Evolutionary conservation across 2,797 vertebrate genomes (phyloP).

Genomic region (Rhynchotus rufescens): DNA sequence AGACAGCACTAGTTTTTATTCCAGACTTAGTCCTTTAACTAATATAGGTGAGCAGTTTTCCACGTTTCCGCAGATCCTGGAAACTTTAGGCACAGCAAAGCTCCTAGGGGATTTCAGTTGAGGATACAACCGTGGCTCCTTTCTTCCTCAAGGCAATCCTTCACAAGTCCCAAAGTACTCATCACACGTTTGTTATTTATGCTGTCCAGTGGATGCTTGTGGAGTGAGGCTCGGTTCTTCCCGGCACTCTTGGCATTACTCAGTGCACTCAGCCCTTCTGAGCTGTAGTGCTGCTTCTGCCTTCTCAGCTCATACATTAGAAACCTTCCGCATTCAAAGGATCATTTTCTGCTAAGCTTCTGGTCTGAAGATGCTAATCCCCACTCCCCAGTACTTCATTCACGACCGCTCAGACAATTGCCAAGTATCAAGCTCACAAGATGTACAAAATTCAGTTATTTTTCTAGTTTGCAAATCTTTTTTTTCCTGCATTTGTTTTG

Average conservation of each 20-base stretch:
- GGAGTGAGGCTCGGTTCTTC: background rate
- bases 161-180: background rate
- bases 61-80: background rate
- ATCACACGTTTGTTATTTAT: background rate
- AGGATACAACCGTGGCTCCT: background rate
- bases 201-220: background rate
- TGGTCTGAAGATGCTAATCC: background rate
- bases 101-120: background rate
- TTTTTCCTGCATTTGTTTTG: background rate
- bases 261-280: no score
- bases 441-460: background rate
- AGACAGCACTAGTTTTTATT: background rate
- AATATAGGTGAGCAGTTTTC: background rate
- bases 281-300: background rate
- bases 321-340: background rate
- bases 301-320: background rate
- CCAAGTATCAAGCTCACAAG: background rate
- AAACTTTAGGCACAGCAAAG: background rate
- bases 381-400: background rate
- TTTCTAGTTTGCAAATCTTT: background rate
- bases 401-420: background rate
- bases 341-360: background rate
- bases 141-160: background rate
- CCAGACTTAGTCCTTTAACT: background rate
- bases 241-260: background rate